Conservation (phyloP, 2,113 vertebrate genomes). For the Bufo bufo region DNA sequence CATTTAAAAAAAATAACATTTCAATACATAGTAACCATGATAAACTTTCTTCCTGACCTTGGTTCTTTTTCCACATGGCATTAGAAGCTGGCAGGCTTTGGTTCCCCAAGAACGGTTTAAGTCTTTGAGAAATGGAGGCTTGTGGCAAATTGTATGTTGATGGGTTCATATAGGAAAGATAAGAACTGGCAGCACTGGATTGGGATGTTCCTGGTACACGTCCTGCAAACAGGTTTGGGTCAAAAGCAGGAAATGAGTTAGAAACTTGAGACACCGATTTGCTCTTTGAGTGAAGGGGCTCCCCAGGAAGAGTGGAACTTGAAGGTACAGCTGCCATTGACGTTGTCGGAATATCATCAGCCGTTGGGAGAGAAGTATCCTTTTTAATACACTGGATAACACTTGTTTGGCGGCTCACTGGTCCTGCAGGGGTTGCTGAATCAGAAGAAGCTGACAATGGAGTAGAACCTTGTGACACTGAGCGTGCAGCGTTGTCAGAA, state of each 20-base stretch:
- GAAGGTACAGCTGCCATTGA: not conserved
- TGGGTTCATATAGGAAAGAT: conserved; percentile 69
- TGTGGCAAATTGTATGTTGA: conserved; percentile 64
- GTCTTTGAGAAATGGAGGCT: conserved; percentile 66
- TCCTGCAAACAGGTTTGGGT: conserved; percentile 63
- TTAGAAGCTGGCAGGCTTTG: conserved; percentile 74
- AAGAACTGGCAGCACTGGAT: conserved; percentile 61
- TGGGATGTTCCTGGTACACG: conserved; percentile 62
- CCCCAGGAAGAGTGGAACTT: conserved; percentile 22
- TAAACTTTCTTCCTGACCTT: conserved; percentile 75
- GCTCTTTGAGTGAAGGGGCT: conserved; percentile 60
- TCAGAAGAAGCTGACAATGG: conserved; percentile 38
- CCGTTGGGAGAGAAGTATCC: conserved; percentile 30
- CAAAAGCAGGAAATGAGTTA: conserved; percentile 64
- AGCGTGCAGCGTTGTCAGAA: conserved; percentile 78
- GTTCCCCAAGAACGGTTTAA: conserved; percentile 64
- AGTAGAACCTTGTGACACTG: conserved; percentile 58
- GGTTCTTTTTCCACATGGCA: conserved; percentile 87
- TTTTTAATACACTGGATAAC: conserved; percentile 60
- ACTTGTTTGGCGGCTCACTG: conserved; percentile 55
- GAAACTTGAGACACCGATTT: conserved; percentile 51
- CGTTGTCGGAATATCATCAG: conserved; percentile 50
- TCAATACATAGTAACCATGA: not conserved
- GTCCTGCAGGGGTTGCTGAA: not conserved
- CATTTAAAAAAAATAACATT: not conserved